Evolutionary conservation across 1,140 invertebrate species (phyloP).

Genomic region (Solenopsis fugax): DNA sequence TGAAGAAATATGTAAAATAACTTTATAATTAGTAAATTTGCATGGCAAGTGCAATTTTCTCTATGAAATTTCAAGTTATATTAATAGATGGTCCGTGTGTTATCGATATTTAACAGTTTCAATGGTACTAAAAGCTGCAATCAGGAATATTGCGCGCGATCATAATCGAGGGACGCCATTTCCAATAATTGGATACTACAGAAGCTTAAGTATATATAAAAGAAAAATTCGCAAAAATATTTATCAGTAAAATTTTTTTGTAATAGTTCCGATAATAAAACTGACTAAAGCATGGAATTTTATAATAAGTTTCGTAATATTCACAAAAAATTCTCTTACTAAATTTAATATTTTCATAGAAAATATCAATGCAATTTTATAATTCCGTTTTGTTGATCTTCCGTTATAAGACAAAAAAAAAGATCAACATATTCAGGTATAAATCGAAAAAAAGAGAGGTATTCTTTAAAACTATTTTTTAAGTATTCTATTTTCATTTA

Average conservation of each 20-base stretch:
- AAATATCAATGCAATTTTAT: background rate
- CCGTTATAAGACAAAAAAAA: background rate
- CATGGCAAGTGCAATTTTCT: background rate
- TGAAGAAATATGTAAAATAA: background rate
- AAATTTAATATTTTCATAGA: background rate
- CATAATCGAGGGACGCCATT: slow-evolving; percentile 13
- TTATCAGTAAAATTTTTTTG: background rate
- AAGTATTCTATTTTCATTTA: background rate
- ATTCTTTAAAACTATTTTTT: no score
- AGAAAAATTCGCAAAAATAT: background rate
- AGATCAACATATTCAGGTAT: background rate
- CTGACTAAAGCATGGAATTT: background rate
- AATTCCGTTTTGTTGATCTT: background rate
- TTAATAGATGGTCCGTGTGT: background rate
- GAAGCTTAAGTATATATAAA: background rate
- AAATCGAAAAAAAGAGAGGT: background rate
- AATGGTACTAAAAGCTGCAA: slow-evolving; percentile 11
- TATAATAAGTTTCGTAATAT: slow-evolving; percentile 13
- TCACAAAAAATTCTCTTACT: background rate
- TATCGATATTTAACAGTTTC: slow-evolving; percentile 25
- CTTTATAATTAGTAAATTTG: slow-evolving; percentile 14
- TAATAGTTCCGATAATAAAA: background rate
- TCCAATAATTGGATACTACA: slow-evolving; percentile 39
- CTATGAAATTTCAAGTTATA: background rate
- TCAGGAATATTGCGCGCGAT: slow-evolving; percentile 29